Conservation (phyloP, 2,113 vertebrate genomes). For the Suncus etruscus region DNA sequence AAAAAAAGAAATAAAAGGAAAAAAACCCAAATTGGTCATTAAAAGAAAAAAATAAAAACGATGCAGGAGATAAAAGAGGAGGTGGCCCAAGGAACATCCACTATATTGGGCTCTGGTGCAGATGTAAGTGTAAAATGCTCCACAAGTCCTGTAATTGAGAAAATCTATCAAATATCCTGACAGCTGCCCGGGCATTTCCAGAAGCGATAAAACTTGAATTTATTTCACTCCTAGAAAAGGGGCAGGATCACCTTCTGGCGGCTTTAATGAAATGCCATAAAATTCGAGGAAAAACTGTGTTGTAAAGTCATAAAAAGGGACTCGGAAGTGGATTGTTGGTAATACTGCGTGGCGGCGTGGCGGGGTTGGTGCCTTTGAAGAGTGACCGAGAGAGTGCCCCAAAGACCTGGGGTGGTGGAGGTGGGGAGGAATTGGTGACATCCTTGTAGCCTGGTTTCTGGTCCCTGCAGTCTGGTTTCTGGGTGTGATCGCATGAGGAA, state of each 20-base stretch:
- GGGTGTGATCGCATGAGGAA: rapidly evolving
- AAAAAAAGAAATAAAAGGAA: slow-evolving; percentile 73
- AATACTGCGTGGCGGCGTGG: slow-evolving; percentile 61
- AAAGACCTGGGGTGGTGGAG: background rate
- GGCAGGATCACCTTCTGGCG: slow-evolving; percentile 92
- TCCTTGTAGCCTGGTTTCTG: rapidly evolving
- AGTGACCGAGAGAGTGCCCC: slow-evolving; percentile 25
- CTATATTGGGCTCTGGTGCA: slow-evolving; percentile 82
- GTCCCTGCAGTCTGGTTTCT: background rate
- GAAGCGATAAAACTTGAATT: slow-evolving; percentile 92
- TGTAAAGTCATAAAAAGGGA: slow-evolving; percentile 91
- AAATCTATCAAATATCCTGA: slow-evolving; percentile 91
- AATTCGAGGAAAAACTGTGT: slow-evolving; percentile 91
- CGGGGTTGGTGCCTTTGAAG: slow-evolving; percentile 55
- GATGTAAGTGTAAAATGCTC: slow-evolving; percentile 92
- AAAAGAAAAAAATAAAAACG: slow-evolving; percentile 85
- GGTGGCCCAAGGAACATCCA: slow-evolving; percentile 70
- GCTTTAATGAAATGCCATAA: slow-evolving; percentile 93
- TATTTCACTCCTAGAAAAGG: slow-evolving; percentile 92
- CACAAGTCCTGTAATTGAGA: slow-evolving; percentile 93
- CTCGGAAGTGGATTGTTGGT: slow-evolving; percentile 85
- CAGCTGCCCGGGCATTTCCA: slow-evolving; percentile 91
- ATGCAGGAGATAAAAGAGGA: slow-evolving; percentile 83
- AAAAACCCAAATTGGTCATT: slow-evolving; percentile 85
- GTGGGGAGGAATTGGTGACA: too few relatives aligned